Evolutionary conservation across 2,888 invertebrate genomes (phyloP).

Genomic region (Drosophila pegasa): DNA sequence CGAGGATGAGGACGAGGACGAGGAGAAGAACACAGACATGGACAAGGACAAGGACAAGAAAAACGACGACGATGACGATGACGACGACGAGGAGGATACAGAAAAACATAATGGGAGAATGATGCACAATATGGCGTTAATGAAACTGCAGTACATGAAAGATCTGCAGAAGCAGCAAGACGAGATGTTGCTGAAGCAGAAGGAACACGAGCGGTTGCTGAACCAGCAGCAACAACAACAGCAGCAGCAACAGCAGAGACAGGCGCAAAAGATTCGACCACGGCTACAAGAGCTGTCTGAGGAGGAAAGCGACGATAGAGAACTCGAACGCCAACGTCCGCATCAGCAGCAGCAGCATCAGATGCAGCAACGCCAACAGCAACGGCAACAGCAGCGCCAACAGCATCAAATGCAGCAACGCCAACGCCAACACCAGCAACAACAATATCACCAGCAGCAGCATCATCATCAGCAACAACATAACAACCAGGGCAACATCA

Average conservation of each 20-base stretch:
- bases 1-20: background rate
- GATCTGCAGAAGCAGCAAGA: conserved; percentile 9
- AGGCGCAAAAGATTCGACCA: background rate
- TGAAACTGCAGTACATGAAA: no score
- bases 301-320: no score
- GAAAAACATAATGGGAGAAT: no score
- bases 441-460: conserved; percentile 34
- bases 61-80: background rate
- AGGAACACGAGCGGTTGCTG: conserved; percentile 1
- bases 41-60: background rate
- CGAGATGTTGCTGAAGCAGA: background rate
- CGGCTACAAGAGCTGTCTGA: no score
- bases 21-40: background rate
- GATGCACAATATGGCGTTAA: no score
- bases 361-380: background rate
- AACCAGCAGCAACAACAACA: conserved; percentile 2
- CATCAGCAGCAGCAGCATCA: background rate
- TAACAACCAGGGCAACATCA: conserved; percentile 2
- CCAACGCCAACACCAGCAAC: conserved; percentile 4
- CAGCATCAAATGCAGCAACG: conserved; percentile 31
- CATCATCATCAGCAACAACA: conserved; percentile 26
- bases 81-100: background rate
- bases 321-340: no score
- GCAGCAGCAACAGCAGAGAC: conserved; percentile 5
- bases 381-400: background rate